Conservation (phyloP, 2,797 vertebrate species). For the Crocidura indochinensis region DNA sequence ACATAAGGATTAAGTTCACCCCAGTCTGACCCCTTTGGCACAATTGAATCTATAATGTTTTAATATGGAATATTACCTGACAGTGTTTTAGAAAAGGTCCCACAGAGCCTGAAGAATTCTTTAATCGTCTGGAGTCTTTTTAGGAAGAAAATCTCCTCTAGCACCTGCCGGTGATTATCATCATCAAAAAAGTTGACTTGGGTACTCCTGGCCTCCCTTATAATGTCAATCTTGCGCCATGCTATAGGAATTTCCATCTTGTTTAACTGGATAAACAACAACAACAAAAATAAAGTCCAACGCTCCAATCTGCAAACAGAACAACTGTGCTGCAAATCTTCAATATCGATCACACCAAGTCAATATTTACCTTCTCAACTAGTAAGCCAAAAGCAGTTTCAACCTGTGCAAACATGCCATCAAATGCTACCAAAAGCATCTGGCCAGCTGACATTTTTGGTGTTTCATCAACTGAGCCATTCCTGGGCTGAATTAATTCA, state of each 20-base stretch:
- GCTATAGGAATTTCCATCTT: conserved; percentile 96
- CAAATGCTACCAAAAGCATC: conserved; percentile 98
- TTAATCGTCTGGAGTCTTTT: conserved; percentile 97
- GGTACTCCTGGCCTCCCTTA: conserved; percentile 95
- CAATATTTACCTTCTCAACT: conserved; percentile 95
- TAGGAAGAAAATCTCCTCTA: conserved; percentile 98
- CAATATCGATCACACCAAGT: conserved; percentile 48
- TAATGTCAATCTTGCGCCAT: conserved; percentile 97
- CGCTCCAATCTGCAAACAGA: conserved; percentile 5
- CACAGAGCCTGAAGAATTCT: conserved; percentile 97
- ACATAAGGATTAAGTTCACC: not conserved
- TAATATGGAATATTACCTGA: conserved; percentile 91
- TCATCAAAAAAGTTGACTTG: conserved; percentile 97
- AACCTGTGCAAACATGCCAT: conserved; percentile 99
- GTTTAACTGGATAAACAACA: conserved; percentile 92
- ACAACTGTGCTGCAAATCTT: not conserved
- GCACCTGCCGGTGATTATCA: conserved; percentile 93
- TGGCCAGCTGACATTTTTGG: conserved; percentile 99
- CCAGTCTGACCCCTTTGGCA: not conserved
- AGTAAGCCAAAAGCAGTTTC: conserved; percentile 97
- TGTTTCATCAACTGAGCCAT: conserved; percentile 94
- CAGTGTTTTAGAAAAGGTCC: conserved; percentile 96
- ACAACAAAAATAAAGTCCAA: conserved; percentile 27
- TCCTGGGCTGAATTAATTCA: conserved; percentile 98
- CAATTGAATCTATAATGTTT: not conserved